phyloP scores from a whole-genome alignment of 1,140 invertebrate species.

The Cotesia chilonis region DNA sequence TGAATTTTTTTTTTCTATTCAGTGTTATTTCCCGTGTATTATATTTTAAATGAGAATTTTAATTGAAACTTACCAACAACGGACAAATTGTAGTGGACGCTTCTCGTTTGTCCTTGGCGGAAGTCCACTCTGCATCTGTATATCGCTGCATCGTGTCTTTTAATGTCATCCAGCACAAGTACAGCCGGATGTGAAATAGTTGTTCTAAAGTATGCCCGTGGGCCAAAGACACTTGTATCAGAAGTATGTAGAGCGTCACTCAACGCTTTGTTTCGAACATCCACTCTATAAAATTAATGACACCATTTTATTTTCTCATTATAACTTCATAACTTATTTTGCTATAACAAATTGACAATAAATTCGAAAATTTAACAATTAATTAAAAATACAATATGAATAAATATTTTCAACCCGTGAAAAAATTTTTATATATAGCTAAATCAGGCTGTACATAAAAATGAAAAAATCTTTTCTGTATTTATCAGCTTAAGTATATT shows the following conservation, averaged over 20 bases:
- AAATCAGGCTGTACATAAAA: too few species aligned
- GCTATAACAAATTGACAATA: too few species aligned
- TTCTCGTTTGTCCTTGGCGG: conserved; percentile 84
- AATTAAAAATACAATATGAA: too few species aligned
- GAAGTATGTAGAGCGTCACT: conserved; percentile 78
- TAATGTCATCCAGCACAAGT: conserved; percentile 80
- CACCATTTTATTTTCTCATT: neutral
- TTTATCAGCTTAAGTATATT: too few species aligned
- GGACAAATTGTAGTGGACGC: conserved; percentile 86
- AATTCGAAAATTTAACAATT: too few species aligned
- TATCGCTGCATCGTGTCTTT: conserved; percentile 83
- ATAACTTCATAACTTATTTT: too few species aligned
- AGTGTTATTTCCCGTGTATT: neutral
- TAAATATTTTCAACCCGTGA: too few species aligned
- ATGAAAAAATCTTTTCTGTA: too few species aligned
- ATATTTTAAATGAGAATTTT: neutral
- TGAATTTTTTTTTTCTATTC: too few species aligned
- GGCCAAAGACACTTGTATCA: conserved; percentile 79
- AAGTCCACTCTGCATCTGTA: conserved; percentile 91
- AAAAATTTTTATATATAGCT: too few species aligned
- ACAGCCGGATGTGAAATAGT: conserved; percentile 76
- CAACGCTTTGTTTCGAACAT: conserved; percentile 79
- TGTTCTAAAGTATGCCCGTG: conserved; percentile 78
- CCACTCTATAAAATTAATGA: conserved; percentile 72
- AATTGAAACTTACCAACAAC: conserved; percentile 80